Percentiles rank a stretch among this genome's conserved stretches.
Conservation (phyloP, 1,140 invertebrate genomes). For the Triops longicaudatus region DNA sequence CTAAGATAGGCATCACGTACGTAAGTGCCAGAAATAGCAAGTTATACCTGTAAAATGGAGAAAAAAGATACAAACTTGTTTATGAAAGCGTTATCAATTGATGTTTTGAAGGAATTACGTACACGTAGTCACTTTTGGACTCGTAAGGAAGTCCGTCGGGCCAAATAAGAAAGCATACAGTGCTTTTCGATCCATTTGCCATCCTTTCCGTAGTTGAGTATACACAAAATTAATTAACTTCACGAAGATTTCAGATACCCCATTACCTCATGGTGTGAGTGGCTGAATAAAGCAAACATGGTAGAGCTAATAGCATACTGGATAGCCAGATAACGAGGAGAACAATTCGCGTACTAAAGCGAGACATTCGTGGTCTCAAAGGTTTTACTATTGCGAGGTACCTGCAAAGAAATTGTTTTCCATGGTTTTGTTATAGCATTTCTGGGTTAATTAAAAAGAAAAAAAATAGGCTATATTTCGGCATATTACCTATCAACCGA, state of each 20-base stretch:
- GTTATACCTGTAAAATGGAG: slow-evolving; percentile 65
- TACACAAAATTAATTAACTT: background rate
- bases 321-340: slow-evolving; percentile 72
- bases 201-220: background rate
- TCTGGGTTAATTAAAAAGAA: background rate
- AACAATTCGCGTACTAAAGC: slow-evolving; percentile 62
- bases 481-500: slow-evolving; percentile 62
- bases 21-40: slow-evolving; percentile 74
- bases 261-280: slow-evolving; percentile 60
- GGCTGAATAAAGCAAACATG: slow-evolving; percentile 74
- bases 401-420: slow-evolving; percentile 47
- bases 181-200: slow-evolving; percentile 42
- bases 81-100: background rate
- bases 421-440: background rate
- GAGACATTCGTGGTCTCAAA: slow-evolving; percentile 70
- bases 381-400: slow-evolving; percentile 88
- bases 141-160: slow-evolving; percentile 46
- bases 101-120: background rate
- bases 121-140: slow-evolving; percentile 18
- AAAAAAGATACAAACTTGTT: slow-evolving; percentile 24
- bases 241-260: background rate
- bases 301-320: slow-evolving; percentile 65
- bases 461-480: background rate
- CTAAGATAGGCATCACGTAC: slow-evolving; percentile 80
- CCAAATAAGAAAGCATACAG: slow-evolving; percentile 57